These are phyloP conservation scores for Strix aluco DNA, from an alignment of 2,113 vertebrate genomes.

Conservation along the genomic window DNA sequence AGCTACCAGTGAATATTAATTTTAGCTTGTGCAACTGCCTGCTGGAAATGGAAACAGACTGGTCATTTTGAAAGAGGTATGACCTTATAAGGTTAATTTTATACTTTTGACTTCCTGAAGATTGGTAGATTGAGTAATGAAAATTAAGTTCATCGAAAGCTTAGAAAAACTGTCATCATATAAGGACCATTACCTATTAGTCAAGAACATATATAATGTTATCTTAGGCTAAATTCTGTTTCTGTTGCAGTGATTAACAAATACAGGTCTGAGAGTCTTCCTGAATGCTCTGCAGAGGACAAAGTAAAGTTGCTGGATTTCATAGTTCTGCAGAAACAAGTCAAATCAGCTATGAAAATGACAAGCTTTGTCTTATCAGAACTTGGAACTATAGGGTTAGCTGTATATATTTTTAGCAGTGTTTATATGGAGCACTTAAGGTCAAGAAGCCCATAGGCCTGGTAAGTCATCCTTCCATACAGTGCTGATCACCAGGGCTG, in stretches of 20 bases:
- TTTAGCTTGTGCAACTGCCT: neutral
- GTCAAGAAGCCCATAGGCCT: neutral
- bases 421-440: neutral
- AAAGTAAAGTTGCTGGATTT: neutral
- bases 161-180: neutral
- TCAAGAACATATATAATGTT: neutral
- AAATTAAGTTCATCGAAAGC: neutral
- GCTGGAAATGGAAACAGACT: neutral
- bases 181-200: neutral
- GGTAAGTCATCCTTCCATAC: neutral
- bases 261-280: neutral
- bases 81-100: neutral
- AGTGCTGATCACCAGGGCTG: accelerated
- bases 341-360: neutral
- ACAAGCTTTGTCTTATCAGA: neutral
- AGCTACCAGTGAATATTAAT: neutral
- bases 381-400: neutral
- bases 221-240: neutral
- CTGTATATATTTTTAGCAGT: neutral
- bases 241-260: neutral
- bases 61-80: neutral
- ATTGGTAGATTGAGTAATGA: neutral
- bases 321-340: neutral
- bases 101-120: neutral
- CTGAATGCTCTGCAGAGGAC: neutral